Conservation (phyloP, 2,797 vertebrate genomes). For the Danionella dracula region DNA sequence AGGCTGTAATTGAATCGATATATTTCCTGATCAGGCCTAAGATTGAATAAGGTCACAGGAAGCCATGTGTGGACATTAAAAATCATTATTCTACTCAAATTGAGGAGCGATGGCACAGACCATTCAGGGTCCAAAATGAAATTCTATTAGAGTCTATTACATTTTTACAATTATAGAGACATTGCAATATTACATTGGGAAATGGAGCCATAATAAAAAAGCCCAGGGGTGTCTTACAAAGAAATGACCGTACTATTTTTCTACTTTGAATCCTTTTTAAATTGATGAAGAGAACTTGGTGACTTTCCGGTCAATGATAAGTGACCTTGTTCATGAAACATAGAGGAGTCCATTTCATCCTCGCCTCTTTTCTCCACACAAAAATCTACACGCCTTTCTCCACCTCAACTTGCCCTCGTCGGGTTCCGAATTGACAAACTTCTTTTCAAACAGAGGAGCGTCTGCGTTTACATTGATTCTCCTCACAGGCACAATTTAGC, state of each 20-base stretch:
- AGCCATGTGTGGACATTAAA: conserved; percentile 99
- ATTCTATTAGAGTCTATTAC: conserved; percentile 99
- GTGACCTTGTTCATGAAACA: conserved; percentile 89
- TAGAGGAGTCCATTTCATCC: conserved; percentile 61
- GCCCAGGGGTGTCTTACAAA: conserved; percentile 99
- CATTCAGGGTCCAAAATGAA: conserved; percentile 98
- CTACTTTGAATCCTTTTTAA: conserved; percentile 86
- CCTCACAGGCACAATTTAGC: conserved; percentile 52
- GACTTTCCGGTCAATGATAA: conserved; percentile 87
- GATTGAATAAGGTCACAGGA: conserved; percentile 99
- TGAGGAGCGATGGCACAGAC: conserved; percentile 91
- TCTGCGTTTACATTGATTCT: conserved; percentile 49
- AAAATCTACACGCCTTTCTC: conserved; percentile 43
- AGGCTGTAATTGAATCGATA: conserved; percentile 99
- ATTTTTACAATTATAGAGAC: conserved; percentile 99
- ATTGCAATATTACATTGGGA: conserved; percentile 98
- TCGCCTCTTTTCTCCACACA: conserved; percentile 47
- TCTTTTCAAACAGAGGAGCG: conserved; percentile 34
- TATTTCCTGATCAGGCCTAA: conserved; percentile 98
- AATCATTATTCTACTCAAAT: conserved; percentile 99
- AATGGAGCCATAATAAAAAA: conserved; percentile 99
- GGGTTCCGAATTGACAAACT: conserved; percentile 40
- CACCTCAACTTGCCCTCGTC: conserved; percentile 42
- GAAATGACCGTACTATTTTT: conserved; percentile 94
- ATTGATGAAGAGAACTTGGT: conserved; percentile 91